A percentile compares a stretch with the other conserved stretches of the same genome.
Evolutionary conservation across 2,888 invertebrate species (phyloP).

Genomic region (Drosophila monieri): DNA sequence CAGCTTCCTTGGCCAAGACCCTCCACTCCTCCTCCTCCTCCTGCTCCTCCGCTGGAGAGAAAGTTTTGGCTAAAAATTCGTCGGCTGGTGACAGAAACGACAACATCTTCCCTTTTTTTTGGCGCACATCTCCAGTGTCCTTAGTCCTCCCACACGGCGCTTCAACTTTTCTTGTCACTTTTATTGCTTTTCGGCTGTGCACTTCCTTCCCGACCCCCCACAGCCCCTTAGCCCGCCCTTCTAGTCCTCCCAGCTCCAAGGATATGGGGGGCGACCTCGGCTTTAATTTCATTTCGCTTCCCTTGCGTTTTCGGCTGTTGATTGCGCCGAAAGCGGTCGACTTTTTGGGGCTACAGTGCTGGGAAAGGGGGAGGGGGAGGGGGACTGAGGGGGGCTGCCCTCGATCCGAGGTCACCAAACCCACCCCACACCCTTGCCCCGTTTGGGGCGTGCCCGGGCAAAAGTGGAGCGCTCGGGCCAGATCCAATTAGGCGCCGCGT

Average conservation of each 20-base stretch:
- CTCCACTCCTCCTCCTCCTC: background rate
- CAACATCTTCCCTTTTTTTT: conserved; percentile 13
- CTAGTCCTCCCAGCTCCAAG: conserved; percentile 1
- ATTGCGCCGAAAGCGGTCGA: conserved; percentile 62
- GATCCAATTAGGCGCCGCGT: conserved; percentile 73
- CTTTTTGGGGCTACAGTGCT: background rate
- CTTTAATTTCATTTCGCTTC: conserved; percentile 72
- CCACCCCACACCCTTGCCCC: background rate
- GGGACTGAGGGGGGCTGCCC: conserved; percentile 11
- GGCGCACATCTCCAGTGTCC: conserved; percentile 11
- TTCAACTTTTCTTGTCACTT: conserved; percentile 69
- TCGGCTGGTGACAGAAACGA: conserved; percentile 43
- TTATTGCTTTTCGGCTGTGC: conserved; percentile 68
- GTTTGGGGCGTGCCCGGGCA: conserved; percentile 31
- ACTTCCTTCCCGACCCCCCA: background rate
- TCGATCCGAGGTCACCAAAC: conserved; percentile 37
- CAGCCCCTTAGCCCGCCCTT: too few species aligned
- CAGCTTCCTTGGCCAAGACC: conserved; percentile 21
- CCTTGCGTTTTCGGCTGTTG: conserved; percentile 64
- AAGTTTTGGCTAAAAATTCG: conserved; percentile 52
- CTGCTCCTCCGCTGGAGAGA: background rate
- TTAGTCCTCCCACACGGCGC: conserved; percentile 30
- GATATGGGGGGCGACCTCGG: conserved; percentile 31
- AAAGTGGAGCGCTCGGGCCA: conserved; percentile 58
- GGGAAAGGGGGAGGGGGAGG: background rate